Conservation (phyloP, 2,113 vertebrate genomes). For the Vulpes ferrilata region DNA sequence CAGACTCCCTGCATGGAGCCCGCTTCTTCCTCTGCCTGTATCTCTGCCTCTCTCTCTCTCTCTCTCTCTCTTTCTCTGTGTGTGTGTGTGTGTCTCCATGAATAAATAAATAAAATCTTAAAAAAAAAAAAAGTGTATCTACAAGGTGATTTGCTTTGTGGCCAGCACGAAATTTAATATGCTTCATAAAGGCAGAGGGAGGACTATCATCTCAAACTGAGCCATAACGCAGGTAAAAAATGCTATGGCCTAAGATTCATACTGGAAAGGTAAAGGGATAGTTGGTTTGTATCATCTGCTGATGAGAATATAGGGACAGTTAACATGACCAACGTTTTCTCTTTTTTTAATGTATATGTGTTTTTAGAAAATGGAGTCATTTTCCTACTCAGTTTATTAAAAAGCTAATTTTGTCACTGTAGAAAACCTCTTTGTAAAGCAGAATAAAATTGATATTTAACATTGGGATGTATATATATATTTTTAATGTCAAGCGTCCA, state of each 20-base stretch:
- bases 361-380: conserved; percentile 14
- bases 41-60: too few relatives aligned
- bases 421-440: not conserved
- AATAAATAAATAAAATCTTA: too few relatives aligned
- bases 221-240: not conserved
- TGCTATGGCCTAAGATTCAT: not conserved
- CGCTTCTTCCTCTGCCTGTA: too few relatives aligned
- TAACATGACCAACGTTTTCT: not conserved
- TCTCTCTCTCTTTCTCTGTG: too few relatives aligned
- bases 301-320: not conserved
- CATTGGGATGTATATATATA: not conserved
- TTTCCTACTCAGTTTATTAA: not conserved
- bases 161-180: not conserved
- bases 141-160: not conserved
- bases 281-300: not conserved
- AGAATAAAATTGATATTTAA: conserved; percentile 19
- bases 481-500: not conserved
- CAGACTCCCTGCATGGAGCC: too few relatives aligned
- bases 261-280: not conserved
- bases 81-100: too few relatives aligned
- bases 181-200: not conserved
- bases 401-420: not conserved
- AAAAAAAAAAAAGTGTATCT: not conserved
- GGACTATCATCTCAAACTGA: not conserved
- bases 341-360: not conserved